A percentile compares a stretch with the other conserved stretches of the same genome.
phyloP scores from a whole-genome alignment of 2,797 vertebrate species.

The Silurus aristotelis region DNA sequence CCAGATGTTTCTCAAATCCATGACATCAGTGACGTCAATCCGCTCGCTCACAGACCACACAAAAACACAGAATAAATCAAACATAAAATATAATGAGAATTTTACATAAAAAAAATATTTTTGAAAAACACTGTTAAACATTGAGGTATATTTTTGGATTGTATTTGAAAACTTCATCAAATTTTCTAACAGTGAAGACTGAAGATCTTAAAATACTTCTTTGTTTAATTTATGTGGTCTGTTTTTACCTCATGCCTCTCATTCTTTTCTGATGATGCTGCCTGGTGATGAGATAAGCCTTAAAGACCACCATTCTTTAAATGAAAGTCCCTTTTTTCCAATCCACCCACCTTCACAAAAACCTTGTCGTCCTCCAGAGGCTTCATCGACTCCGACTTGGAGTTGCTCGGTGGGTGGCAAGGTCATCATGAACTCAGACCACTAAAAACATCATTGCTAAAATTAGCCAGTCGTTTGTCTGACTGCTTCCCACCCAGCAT shows the following conservation, averaged over 20 bases:
- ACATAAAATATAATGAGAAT: neutral
- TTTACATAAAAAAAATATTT: neutral
- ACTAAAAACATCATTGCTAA: constrained; percentile 44
- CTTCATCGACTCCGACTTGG: neutral
- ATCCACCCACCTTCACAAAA: neutral
- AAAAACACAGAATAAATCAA: neutral
- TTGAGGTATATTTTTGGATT: too few relatives aligned
- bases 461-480: constrained; percentile 46
- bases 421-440: constrained; percentile 42
- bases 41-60: neutral
- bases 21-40: neutral
- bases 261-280: neutral
- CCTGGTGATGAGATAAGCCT: neutral
- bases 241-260: neutral
- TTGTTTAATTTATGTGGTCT: neutral
- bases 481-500: constrained; percentile 12
- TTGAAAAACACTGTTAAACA: neutral
- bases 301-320: neutral
- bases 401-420: constrained; percentile 22
- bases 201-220: too few relatives aligned
- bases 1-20: neutral
- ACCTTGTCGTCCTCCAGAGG: neutral
- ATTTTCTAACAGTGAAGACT: neutral
- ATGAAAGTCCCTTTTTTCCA: neutral
- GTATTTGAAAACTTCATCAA: too few relatives aligned